A percentile compares a stretch with the other conserved stretches of the same genome.
phyloP scores from a whole-genome alignment of 2,113 vertebrate species.

The Leucopsar rothschildi region DNA sequence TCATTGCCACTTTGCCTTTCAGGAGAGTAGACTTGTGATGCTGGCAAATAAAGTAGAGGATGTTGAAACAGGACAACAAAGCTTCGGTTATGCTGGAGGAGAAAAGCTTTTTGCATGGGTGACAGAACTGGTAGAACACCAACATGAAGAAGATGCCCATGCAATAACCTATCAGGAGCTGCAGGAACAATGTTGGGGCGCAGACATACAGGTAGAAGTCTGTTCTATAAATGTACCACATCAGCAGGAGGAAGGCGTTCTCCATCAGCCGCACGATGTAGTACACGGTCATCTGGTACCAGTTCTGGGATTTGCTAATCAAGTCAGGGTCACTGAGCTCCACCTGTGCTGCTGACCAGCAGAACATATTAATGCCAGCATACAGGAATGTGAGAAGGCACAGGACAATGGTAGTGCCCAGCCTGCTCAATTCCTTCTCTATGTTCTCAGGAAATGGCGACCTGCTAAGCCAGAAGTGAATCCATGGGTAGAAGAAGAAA shows the following conservation, averaged over 20 bases:
- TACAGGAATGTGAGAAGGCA: constrained; percentile 94
- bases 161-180: constrained; percentile 85
- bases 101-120: constrained; percentile 93
- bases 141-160: constrained; percentile 91
- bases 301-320: constrained; percentile 93
- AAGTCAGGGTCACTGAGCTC: constrained; percentile 89
- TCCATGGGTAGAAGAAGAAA: constrained; percentile 92
- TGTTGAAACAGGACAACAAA: constrained; percentile 76
- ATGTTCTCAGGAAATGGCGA: constrained; percentile 94
- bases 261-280: constrained; percentile 91
- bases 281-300: constrained; percentile 86
- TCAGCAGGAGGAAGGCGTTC: constrained; percentile 86
- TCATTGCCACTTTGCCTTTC: constrained; percentile 54
- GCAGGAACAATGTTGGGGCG: constrained; percentile 83
- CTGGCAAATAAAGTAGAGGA: constrained; percentile 73
- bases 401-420: constrained; percentile 90
- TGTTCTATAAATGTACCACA: constrained; percentile 89
- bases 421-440: constrained; percentile 88
- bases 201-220: constrained; percentile 86
- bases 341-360: constrained; percentile 95
- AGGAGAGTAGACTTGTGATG: constrained; percentile 8
- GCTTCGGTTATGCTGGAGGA: constrained; percentile 83
- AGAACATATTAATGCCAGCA: constrained; percentile 97
- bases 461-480: constrained; percentile 89
- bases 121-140: constrained; percentile 94